These are phyloP conservation scores for Oithona nana DNA, from an alignment of 2,888 invertebrate species.

Conservation along the genomic window DNA sequence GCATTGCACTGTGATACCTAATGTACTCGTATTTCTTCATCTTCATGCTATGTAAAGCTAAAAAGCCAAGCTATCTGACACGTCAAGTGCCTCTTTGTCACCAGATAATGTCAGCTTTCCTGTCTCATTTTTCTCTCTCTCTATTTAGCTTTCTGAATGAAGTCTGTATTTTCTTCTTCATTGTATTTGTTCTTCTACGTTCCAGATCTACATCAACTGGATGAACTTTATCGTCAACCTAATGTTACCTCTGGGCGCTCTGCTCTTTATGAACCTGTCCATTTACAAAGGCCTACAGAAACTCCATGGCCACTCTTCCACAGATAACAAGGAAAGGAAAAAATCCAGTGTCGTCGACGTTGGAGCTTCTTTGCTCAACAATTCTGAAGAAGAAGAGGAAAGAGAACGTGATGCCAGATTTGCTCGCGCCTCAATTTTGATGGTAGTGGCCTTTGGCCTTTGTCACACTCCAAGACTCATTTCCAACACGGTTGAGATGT, in stretches of 20 bases:
- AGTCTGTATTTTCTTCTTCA: too few species aligned
- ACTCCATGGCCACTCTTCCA: background rate
- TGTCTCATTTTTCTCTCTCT: too few species aligned
- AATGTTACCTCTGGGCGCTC: background rate
- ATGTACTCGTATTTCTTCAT: too few species aligned
- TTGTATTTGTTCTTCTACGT: too few species aligned
- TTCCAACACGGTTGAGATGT: background rate
- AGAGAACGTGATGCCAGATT: background rate
- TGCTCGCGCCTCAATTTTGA: background rate
- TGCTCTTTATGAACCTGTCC: background rate
- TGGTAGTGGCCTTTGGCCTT: background rate
- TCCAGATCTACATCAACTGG: conserved; percentile 6
- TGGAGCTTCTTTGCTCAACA: too few species aligned
- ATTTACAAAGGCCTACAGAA: background rate
- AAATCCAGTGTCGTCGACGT: background rate
- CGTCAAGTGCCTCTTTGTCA: too few species aligned
- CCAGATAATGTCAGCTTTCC: too few species aligned
- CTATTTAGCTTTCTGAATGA: too few species aligned
- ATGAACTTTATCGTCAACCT: conserved; percentile 6
- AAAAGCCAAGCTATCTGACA: too few species aligned
- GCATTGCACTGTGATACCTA: too few species aligned
- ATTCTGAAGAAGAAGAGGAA: background rate
- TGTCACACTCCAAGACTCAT: background rate
- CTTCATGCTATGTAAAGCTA: too few species aligned
- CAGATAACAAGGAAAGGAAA: background rate